Evolutionary conservation across 2,113 vertebrate species (phyloP), one percentile per base, ranked within the genome.

Genomic region (Empidonax alnorum): DNA sequence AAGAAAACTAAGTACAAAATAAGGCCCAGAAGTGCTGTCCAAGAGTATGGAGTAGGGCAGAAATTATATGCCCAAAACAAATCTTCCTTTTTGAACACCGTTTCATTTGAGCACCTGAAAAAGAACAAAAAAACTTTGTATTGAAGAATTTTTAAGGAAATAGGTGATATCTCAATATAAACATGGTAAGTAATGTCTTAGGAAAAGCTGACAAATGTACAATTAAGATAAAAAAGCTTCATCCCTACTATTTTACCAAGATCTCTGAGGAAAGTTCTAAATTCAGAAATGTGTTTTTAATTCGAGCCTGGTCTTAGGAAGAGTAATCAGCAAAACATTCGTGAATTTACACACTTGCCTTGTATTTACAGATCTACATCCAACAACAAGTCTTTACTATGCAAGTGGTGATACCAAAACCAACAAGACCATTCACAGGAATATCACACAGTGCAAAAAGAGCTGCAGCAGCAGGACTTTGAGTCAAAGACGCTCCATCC

Each of bases 21-120:
- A 91, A 99, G 98, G 78, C 99, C 99, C 91, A 99, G 85, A 59
- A 99, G 98, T 49, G 98, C 98, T 65, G 99, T 97, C 99, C 99
- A 99, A 69, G 98, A 99, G 96, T 98, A 99, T 1, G 98, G 98
- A 42, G 99, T 99, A 73, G 99, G 99, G 42, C 99, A 99, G 98
- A 99, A 99, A 96, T 99, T 99, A 95, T 99, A 99, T 41, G 99
- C 99, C 99, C 99, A 99, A 95, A 98, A 98, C 56, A 97, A 96
- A 30, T 98, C 98, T 85, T 98, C 98, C 76, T 93, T 98, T 97
- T 98, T 98, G 95, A 98, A 97, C 79, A 95, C 89, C 13, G 98
- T 99, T 94, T 98, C 98, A 96, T 99, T 99, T 74, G 98, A 98
- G 95, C 99, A 99, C 83, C 99, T 99, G 96, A 93, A 98, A 97